These are phyloP conservation scores for Timandra comae DNA, from an alignment of 2,888 invertebrate genomes.

Conservation along the genomic window DNA sequence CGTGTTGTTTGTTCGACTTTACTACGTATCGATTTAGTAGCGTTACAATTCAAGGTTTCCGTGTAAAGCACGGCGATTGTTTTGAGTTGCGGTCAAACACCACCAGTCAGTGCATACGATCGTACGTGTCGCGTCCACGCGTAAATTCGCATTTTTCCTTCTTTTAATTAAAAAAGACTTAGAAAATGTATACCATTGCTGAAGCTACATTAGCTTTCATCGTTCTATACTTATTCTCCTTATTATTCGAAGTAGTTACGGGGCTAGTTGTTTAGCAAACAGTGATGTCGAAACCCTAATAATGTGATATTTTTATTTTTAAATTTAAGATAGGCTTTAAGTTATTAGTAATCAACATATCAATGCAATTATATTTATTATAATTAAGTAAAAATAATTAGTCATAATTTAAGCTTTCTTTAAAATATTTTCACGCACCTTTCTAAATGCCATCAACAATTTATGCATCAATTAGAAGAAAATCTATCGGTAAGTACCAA, in stretches of 20 bases:
- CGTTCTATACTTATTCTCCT: slow-evolving; percentile 65
- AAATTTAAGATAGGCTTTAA: slow-evolving; percentile 40
- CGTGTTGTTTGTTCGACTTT: background rate
- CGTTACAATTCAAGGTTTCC: slow-evolving; percentile 46
- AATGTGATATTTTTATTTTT: slow-evolving; percentile 59
- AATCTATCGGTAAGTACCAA: background rate
- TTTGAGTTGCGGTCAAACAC: slow-evolving; percentile 51
- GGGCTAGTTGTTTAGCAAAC: slow-evolving; percentile 53
- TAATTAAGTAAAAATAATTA: background rate
- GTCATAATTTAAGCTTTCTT: background rate
- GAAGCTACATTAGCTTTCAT: slow-evolving; percentile 67
- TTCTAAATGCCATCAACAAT: background rate
- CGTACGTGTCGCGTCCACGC: slow-evolving; percentile 41
- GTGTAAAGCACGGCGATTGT: slow-evolving; percentile 37
- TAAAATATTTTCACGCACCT: background rate
- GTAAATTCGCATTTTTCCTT: slow-evolving; percentile 24
- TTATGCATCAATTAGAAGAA: background rate
- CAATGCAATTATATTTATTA: slow-evolving; percentile 56
- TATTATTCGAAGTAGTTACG: slow-evolving; percentile 66
- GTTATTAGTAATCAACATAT: slow-evolving; percentile 45
- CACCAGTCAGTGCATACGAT: slow-evolving; percentile 43
- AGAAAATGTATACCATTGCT: slow-evolving; percentile 68
- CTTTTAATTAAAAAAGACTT: slow-evolving; percentile 29
- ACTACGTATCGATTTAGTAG: slow-evolving; percentile 22
- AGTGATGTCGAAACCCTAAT: slow-evolving; percentile 29